A percentile compares a stretch with the other conserved stretches of the same genome.
phyloP scores from a whole-genome alignment of 2,113 vertebrate genomes.

The Tiliqua scincoides region DNA sequence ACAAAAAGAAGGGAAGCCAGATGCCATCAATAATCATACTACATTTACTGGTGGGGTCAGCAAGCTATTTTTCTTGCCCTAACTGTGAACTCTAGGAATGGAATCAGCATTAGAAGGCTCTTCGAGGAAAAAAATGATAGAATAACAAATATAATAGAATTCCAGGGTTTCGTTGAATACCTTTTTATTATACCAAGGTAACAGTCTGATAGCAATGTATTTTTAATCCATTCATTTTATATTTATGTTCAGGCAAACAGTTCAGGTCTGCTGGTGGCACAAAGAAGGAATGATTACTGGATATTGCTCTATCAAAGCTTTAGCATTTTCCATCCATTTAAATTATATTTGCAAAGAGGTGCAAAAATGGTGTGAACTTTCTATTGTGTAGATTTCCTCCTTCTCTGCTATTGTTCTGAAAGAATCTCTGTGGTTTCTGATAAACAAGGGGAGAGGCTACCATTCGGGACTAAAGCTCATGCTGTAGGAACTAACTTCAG shows the following conservation, averaged over 20 bases:
- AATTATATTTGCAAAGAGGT: background rate
- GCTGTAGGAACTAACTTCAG: too few species aligned
- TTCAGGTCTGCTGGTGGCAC: background rate
- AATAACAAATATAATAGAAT: constrained; percentile 73
- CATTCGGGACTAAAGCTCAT: too few species aligned
- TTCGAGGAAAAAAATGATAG: constrained; percentile 75
- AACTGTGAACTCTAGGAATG: constrained; percentile 76
- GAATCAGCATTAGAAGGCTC: constrained; percentile 82
- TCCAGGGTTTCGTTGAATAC: constrained; percentile 60
- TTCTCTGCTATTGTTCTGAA: background rate
- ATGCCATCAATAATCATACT: accelerated
- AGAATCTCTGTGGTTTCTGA: background rate
- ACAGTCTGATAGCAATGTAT: background rate
- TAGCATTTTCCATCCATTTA: background rate
- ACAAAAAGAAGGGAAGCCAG: constrained; percentile 48
- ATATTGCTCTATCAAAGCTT: background rate
- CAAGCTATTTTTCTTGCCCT: constrained; percentile 72
- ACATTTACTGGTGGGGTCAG: constrained; percentile 67
- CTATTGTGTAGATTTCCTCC: background rate
- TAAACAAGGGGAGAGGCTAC: too few species aligned
- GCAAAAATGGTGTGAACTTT: background rate
- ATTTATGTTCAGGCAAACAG: too few species aligned
- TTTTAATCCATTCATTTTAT: background rate
- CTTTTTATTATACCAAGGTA: background rate
- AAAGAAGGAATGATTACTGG: background rate